Conservation (phyloP, 2,113 vertebrate species). For the Tragelaphus strepsiceros region DNA sequence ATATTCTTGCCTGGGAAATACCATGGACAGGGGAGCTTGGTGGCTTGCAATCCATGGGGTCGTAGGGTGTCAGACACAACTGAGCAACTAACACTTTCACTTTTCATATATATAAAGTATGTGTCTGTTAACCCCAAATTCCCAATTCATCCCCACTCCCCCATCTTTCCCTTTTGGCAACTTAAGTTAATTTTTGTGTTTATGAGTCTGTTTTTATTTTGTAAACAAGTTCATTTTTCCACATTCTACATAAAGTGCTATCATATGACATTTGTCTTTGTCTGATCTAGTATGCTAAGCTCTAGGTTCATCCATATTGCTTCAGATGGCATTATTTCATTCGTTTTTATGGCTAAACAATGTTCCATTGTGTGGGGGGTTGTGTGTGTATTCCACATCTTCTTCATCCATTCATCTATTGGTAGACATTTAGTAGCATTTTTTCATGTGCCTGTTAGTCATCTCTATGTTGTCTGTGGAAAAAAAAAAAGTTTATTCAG, state of each 20-base stretch:
- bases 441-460: background rate
- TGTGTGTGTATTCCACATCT: background rate
- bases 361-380: background rate
- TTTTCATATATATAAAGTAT: background rate
- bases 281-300: background rate
- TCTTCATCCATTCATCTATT: background rate
- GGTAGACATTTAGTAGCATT: background rate
- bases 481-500: background rate
- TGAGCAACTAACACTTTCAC: background rate
- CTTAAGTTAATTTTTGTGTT: background rate
- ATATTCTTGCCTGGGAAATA: background rate
- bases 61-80: background rate
- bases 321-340: background rate
- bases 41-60: background rate
- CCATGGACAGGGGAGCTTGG: background rate
- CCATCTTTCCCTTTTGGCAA: background rate
- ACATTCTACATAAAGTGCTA: background rate
- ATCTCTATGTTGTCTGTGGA: background rate
- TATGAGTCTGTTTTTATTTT: background rate
- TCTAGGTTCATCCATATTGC: background rate
- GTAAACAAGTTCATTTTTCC: background rate
- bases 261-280: background rate
- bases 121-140: background rate
- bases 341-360: background rate
- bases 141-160: background rate